These are phyloP conservation scores for Catharus minimus DNA, from an alignment of 2,113 vertebrate genomes.

Conservation along the genomic window DNA sequence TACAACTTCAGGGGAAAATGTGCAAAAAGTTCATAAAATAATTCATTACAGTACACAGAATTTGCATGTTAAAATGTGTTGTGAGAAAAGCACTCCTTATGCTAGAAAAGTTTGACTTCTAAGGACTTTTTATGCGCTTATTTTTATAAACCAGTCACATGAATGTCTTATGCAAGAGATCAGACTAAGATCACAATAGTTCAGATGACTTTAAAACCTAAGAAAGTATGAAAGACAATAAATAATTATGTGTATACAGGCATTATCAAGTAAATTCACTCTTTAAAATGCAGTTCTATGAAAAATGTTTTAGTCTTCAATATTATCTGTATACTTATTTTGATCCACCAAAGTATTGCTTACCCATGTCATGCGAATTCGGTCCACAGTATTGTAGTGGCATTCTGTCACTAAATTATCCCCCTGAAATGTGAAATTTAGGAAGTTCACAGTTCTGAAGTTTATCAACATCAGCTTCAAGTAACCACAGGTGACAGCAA, in stretches of 20 bases:
- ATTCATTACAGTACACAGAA: not conserved
- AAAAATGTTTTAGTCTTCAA: not conserved
- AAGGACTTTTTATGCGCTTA: not conserved
- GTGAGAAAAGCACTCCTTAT: not conserved
- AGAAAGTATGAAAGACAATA: not conserved
- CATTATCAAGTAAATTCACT: not conserved
- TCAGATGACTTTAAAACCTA: not conserved
- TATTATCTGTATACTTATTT: not conserved
- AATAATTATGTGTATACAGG: not conserved
- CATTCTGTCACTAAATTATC: slow-evolving; percentile 89
- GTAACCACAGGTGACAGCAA: not conserved
- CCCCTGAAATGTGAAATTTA: slow-evolving; percentile 75
- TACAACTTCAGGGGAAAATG: not conserved
- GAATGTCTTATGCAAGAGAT: not conserved
- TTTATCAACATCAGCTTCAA: not conserved
- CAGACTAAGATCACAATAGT: not conserved
- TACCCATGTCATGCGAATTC: slow-evolving; percentile 88
- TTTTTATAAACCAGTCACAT: not conserved
- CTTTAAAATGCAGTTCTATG: not conserved
- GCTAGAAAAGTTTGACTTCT: not conserved
- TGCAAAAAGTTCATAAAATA: not conserved
- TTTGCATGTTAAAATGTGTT: not conserved
- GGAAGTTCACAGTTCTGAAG: not conserved
- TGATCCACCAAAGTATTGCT: slow-evolving; percentile 43
- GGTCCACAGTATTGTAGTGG: slow-evolving; percentile 82